phyloP scores from a whole-genome alignment of 2,113 vertebrate genomes.

The Pristiophorus japonicus region DNA sequence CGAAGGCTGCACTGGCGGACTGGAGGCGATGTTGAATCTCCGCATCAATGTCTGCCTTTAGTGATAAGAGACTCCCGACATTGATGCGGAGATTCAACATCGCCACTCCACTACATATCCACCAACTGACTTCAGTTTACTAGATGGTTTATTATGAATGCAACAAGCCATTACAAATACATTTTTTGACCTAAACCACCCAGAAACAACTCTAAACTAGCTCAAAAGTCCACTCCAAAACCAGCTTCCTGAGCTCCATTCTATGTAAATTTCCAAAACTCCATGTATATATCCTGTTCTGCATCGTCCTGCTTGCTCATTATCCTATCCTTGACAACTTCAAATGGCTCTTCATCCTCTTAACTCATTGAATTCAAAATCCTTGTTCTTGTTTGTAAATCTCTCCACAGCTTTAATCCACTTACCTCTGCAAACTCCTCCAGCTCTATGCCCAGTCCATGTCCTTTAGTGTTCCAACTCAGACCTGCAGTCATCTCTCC shows the following conservation, averaged over 20 bases:
- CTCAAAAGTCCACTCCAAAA: not conserved
- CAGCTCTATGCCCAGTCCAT: not conserved
- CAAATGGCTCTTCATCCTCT: not conserved
- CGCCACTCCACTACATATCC: no score
- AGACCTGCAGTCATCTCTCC: not conserved
- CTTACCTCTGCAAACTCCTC: not conserved
- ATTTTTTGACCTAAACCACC: no score
- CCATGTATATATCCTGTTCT: not conserved
- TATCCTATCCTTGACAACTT: not conserved
- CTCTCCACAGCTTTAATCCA: not conserved
- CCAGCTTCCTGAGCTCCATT: not conserved
- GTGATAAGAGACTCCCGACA: no score
- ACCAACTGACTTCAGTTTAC: no score
- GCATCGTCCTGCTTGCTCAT: not conserved
- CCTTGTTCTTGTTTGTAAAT: no score
- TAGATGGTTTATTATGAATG: no score
- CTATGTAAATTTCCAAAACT: not conserved
- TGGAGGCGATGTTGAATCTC: no score
- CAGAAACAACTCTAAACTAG: no score
- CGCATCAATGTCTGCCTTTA: no score
- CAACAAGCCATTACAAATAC: no score
- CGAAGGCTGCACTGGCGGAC: no score
- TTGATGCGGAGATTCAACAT: no score
- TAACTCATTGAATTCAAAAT: not conserved
- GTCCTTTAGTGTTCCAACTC: not conserved